Evolutionary conservation across 2,888 invertebrate species (phyloP).

Genomic region (Microplitis manilae): DNA sequence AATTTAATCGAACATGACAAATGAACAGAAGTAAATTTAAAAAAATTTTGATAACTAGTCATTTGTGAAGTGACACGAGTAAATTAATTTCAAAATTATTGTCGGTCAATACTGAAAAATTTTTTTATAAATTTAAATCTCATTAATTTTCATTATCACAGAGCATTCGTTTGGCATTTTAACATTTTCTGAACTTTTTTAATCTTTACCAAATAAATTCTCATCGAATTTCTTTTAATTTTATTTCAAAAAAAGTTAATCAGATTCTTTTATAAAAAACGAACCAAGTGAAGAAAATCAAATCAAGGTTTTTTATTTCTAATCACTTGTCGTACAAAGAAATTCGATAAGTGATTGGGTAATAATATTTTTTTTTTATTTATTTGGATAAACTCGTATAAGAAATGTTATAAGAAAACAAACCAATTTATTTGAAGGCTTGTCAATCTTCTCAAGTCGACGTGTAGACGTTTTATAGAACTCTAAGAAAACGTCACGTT

Average conservation of each 20-base stretch:
- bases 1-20: too few species aligned
- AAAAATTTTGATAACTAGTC: too few species aligned
- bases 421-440: conserved; percentile 29
- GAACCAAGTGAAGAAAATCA: neutral
- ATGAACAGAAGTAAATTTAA: too few species aligned
- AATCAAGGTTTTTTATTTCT: neutral
- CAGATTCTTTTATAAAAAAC: neutral
- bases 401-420: neutral
- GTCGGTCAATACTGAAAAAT: too few species aligned
- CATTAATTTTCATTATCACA: too few species aligned
- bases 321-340: neutral
- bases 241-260: neutral
- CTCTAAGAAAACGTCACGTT: conserved; percentile 18
- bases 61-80: too few species aligned
- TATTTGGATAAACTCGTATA: neutral
- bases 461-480: conserved; percentile 8
- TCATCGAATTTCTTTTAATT: neutral
- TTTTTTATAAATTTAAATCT: too few species aligned
- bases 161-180: too few species aligned
- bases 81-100: too few species aligned
- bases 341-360: conserved; percentile 1
- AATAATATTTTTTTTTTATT: conserved; percentile 3
- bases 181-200: too few species aligned
- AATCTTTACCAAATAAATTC: too few species aligned
- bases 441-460: conserved; percentile 28